A percentile compares a stretch with the other conserved stretches of the same genome.
Conservation (phyloP, 2,888 invertebrate species). For the Thereva nobilitata region DNA sequence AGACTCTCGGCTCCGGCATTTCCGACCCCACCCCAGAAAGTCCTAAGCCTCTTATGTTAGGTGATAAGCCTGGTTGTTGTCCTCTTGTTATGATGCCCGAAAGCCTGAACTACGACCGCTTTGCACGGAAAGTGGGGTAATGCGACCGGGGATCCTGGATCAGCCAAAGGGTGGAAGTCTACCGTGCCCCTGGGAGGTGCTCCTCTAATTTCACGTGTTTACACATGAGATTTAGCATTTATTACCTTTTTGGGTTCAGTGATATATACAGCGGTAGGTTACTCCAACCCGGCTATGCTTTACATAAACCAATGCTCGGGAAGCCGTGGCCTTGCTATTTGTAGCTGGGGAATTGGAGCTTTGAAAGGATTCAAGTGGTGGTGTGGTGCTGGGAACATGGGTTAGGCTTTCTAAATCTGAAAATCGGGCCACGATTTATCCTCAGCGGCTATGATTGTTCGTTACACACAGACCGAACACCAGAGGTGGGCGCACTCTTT, state of each 20-base stretch:
- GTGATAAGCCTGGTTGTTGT: slow-evolving; percentile 39
- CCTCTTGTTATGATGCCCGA: slow-evolving; percentile 24
- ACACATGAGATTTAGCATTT: slow-evolving; percentile 38
- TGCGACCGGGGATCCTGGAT: slow-evolving; percentile 18
- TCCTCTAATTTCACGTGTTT: slow-evolving; percentile 36
- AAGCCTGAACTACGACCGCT: slow-evolving; percentile 29
- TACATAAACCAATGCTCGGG: background rate
- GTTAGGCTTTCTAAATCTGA: no score
- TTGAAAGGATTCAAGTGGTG: no score
- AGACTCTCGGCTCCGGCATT: no score
- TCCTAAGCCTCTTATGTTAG: slow-evolving; percentile 39
- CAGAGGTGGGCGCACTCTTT: no score
- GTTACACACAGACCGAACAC: no score
- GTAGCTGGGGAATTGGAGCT: background rate
- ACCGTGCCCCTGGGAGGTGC: slow-evolving; percentile 13
- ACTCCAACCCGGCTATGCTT: background rate
- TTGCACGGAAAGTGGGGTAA: slow-evolving; percentile 17
- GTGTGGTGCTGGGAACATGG: no score
- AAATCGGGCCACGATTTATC: no score
- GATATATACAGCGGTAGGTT: slow-evolving; percentile 16
- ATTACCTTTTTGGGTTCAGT: slow-evolving; percentile 30
- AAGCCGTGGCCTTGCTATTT: background rate
- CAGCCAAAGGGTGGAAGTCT: slow-evolving; percentile 19
- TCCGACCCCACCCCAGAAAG: slow-evolving; percentile 6
- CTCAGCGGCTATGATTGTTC: no score